A percentile compares a stretch with the other conserved stretches of the same genome.
These are phyloP conservation scores for Falco berigora DNA, from an alignment of 2,797 vertebrate species.

Conservation along the genomic window DNA sequence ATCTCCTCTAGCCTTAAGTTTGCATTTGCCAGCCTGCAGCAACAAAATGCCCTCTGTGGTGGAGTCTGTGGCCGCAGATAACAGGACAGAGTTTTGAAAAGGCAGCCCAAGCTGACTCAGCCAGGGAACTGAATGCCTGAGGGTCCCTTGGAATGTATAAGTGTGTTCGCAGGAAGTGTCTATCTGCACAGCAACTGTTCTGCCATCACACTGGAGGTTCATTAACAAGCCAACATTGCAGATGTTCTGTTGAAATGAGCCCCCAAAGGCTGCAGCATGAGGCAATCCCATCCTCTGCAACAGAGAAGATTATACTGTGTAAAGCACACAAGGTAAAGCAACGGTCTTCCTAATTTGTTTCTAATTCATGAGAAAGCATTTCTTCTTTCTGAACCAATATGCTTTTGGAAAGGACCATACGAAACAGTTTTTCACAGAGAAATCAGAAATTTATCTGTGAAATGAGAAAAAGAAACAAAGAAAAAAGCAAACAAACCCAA, in stretches of 20 bases:
- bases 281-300: conserved; percentile 70
- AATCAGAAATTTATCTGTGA: neutral
- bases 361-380: neutral
- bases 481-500: neutral
- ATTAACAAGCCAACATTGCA: conserved; percentile 58
- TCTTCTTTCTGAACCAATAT: neutral
- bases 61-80: conserved; percentile 25
- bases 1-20: conserved; percentile 65
- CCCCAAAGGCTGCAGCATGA: conserved; percentile 55
- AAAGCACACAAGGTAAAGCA: neutral
- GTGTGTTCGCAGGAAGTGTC: conserved; percentile 60
- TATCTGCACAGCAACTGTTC: conserved; percentile 66
- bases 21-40: conserved; percentile 74
- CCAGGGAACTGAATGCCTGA: conserved; percentile 70
- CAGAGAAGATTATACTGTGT: neutral
- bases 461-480: neutral
- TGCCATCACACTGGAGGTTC: conserved; percentile 66
- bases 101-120: conserved; percentile 72
- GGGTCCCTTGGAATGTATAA: conserved; percentile 55
- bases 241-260: conserved; percentile 58
- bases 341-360: neutral
- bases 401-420: neutral
- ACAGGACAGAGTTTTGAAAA: conserved; percentile 46
- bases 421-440: neutral
- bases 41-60: conserved; percentile 49